Conservation (phyloP, 2,888 invertebrate genomes). For the Troides oblongomaculatus region DNA sequence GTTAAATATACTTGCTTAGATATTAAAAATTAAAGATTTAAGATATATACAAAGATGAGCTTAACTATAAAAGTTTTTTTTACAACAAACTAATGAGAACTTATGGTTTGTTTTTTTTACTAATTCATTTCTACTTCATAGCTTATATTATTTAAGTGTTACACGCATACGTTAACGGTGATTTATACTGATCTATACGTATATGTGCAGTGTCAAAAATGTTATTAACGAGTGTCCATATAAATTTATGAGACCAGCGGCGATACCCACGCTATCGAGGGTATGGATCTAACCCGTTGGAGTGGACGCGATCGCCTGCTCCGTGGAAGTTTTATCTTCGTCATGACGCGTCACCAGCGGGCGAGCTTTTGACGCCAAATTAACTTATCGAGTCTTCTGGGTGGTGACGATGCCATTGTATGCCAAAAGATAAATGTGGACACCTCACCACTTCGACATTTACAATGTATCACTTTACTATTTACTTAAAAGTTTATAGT, state of each 20-base stretch:
- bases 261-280: slow-evolving; percentile 34
- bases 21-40: too few relatives aligned
- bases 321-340: slow-evolving; percentile 31
- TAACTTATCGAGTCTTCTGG: slow-evolving; percentile 52
- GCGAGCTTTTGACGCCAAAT: slow-evolving; percentile 56
- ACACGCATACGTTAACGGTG: background rate
- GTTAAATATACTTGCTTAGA: too few relatives aligned
- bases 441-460: background rate
- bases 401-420: slow-evolving; percentile 32
- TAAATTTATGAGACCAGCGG: slow-evolving; percentile 24
- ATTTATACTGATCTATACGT: background rate
- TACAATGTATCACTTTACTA: background rate
- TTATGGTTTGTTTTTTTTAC: too few relatives aligned
- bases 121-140: too few relatives aligned
- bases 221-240: slow-evolving; percentile 18
- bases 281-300: slow-evolving; percentile 32
- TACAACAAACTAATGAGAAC: too few relatives aligned
- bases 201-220: slow-evolving; percentile 15
- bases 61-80: too few relatives aligned
- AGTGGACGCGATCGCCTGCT: slow-evolving; percentile 24
- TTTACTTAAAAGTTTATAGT: too few relatives aligned
- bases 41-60: too few relatives aligned
- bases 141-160: too few relatives aligned
- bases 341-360: slow-evolving; percentile 33
- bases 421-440: slow-evolving; percentile 14